Conservation (phyloP, 2,113 vertebrate genomes). For the Oriolus oriolus region DNA sequence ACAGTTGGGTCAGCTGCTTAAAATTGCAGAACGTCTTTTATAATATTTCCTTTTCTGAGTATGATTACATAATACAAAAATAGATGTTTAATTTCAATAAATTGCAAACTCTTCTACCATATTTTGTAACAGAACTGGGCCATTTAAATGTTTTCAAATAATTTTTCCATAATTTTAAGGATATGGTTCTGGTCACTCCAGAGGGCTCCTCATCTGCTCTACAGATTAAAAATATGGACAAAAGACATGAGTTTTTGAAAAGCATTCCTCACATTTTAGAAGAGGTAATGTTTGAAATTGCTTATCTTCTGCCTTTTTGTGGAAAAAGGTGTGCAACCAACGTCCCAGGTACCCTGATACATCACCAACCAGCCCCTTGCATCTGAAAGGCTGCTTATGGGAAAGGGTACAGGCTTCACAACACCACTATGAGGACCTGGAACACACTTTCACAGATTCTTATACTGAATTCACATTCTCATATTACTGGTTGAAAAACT, state of each 20-base stretch:
- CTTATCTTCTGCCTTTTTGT: not conserved
- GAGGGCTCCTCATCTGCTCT: not conserved
- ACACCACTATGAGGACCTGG: not conserved
- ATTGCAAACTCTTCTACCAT: not conserved
- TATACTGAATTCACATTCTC: not conserved
- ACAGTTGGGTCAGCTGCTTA: not conserved
- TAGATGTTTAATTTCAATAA: not conserved
- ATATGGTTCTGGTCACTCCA: not conserved
- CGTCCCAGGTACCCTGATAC: not conserved
- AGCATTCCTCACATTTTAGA: not conserved
- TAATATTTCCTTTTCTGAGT: not conserved
- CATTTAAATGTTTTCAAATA: not conserved
- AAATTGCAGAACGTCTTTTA: not conserved
- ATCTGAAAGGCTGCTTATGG: not conserved
- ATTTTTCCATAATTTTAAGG: not conserved
- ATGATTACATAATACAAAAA: slow-evolving; percentile 24
- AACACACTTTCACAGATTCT: not conserved
- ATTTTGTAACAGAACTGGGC: not conserved
- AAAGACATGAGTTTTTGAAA: not conserved
- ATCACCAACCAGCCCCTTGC: not conserved
- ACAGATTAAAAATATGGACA: not conserved
- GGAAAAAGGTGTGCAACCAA: not conserved
- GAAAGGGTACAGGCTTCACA: not conserved
- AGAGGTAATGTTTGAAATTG: not conserved
- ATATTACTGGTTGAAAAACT: not conserved